phyloP scores from a whole-genome alignment of 2,888 invertebrate species.

The Heterodera filipjevi region DNA sequence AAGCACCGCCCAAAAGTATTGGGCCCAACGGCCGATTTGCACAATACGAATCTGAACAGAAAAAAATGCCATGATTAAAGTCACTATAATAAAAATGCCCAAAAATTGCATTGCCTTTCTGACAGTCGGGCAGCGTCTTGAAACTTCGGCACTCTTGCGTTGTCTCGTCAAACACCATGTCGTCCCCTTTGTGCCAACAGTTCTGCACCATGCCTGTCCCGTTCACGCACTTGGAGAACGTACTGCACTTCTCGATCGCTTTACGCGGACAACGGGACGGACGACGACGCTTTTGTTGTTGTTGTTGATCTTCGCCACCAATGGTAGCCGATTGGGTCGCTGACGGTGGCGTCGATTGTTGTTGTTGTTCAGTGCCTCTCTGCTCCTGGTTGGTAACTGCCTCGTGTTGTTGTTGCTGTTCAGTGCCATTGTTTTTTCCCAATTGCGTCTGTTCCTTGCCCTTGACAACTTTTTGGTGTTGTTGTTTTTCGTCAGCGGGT shows the following conservation, averaged over 20 bases:
- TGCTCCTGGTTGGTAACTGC: not conserved
- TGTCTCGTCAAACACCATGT: slow-evolving; percentile 7
- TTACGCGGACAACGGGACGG: not conserved
- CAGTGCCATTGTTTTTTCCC: not conserved
- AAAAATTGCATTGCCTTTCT: not conserved
- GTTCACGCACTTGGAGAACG: not conserved
- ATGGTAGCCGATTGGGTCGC: not conserved
- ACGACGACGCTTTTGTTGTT: not conserved
- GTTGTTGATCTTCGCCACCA: not conserved
- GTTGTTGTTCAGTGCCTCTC: not conserved
- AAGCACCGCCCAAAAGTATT: not conserved
- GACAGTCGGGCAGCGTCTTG: not conserved
- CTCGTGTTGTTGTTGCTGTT: too few relatives aligned
- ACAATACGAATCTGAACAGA: not conserved
- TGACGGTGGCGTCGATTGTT: not conserved
- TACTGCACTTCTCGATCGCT: not conserved
- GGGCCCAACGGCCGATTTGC: not conserved
- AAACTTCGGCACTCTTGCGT: not conserved
- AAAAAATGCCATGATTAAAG: not conserved
- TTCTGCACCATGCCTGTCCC: not conserved
- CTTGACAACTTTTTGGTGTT: not conserved
- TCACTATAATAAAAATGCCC: not conserved
- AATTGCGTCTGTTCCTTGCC: not conserved
- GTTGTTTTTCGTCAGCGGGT: not conserved
- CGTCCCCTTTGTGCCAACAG: not conserved